phyloP scores from a whole-genome alignment of 2,113 vertebrate species.

The Datnioides undecimradiatus region DNA sequence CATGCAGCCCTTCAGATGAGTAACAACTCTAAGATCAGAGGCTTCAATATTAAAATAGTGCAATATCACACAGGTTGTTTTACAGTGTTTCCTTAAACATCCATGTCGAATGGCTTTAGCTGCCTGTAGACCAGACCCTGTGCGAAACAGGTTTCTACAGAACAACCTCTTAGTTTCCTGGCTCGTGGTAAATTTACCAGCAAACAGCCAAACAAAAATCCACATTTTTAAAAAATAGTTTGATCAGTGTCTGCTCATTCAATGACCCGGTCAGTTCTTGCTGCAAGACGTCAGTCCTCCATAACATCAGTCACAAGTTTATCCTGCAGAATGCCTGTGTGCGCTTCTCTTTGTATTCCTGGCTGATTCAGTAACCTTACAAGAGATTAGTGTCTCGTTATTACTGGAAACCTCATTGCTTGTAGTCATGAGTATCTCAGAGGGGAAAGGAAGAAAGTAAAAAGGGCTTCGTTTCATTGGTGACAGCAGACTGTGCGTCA shows the following conservation, averaged over 20 bases:
- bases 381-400: slow-evolving; percentile 43
- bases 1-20: neutral
- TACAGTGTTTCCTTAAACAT: neutral
- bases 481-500: slow-evolving; percentile 24
- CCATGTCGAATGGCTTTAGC: slow-evolving; percentile 12
- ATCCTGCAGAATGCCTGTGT: slow-evolving; percentile 3
- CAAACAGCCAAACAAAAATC: slow-evolving; percentile 11
- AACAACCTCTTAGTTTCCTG: neutral
- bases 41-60: slow-evolving; percentile 23
- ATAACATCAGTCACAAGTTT: slow-evolving; percentile 13
- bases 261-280: neutral
- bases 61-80: neutral
- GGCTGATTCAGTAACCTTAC: neutral
- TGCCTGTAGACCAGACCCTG: neutral
- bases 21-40: slow-evolving; percentile 3
- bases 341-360: slow-evolving; percentile 11
- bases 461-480: slow-evolving; percentile 27
- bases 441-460: slow-evolving; percentile 15
- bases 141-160: slow-evolving; percentile 5
- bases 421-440: slow-evolving; percentile 1
- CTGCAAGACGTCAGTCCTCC: neutral
- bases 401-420: slow-evolving; percentile 36
- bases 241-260: slow-evolving; percentile 15
- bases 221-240: neutral
- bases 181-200: neutral